Base-by-base conservation (phyloP, 2,113 vertebrate genomes). In the Trochalopteron elliotii region DNA sequence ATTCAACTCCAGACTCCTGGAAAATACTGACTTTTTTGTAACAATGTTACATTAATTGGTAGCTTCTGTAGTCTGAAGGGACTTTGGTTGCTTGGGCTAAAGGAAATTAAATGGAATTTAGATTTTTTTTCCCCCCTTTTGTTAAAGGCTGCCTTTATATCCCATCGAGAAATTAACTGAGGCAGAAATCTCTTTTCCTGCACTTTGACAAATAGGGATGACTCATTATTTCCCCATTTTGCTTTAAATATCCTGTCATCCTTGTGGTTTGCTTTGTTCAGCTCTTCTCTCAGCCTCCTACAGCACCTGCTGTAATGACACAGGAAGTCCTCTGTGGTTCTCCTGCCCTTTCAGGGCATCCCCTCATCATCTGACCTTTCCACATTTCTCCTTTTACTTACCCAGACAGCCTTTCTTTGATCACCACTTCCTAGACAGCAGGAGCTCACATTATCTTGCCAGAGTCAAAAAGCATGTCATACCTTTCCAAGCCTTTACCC, bases 171-270 rank as follows among this genome's bases (percentile, higher is more conserved):
- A 94, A 89, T 60, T 64, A 87, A 79, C 17, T 7, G 53, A 85
- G 78, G 65, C 53, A 89, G 74, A 93, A 95, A 94, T 76, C 77
- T 76, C 55, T 76, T 79, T 42, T n/a, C 55, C 21, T 89, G 40
- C 44, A 52, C 47, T 89, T 71, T 25, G 79, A 53, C 67, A 85
- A 87, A 87, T 1, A 6, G 13, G 21, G 52, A 77, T 95, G 94
- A 90, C 33, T 95, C 91, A 95, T n/a, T 47, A 79, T 88, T 94
- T 80, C 55, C 57, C 23, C 42, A 59, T 67, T 93, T 93, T 82
- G 42, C 84, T 91, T 93, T 87, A 89, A 95, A 80, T 55, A 85
- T 20, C 89, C 42, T 65, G 40, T 24, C 83, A 79, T 56, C 40
- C 2, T 39, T 55, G 78, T n/a, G 85, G 77, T 94, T 91, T 82